phyloP scores from a whole-genome alignment of 1,140 invertebrate genomes.

The Brachionus paranguensis region DNA sequence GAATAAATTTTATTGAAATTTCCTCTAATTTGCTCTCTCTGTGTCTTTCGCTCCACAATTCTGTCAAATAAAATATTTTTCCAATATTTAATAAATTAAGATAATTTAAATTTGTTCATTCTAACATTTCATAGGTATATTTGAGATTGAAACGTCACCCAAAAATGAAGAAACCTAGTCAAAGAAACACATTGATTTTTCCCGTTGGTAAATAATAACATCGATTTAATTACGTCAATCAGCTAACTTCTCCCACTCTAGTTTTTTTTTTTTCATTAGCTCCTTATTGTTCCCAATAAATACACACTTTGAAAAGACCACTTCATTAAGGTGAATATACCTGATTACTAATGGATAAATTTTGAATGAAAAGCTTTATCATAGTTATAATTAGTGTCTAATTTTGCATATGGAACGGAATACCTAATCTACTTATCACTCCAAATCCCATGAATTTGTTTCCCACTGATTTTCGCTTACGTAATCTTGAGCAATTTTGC shows the following conservation, averaged over 20 bases:
- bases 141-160: background rate
- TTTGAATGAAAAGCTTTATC: background rate
- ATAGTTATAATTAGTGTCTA: background rate
- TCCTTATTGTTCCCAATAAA: background rate
- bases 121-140: background rate
- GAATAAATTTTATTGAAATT: slow-evolving; percentile 21
- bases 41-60: background rate
- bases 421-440: background rate
- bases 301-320: background rate
- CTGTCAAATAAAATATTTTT: background rate
- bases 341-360: background rate
- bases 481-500: background rate
- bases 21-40: background rate
- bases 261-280: background rate
- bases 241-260: background rate
- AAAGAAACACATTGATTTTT: background rate
- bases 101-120: slow-evolving; percentile 6
- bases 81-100: slow-evolving; percentile 33
- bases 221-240: background rate
- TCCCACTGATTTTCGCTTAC: background rate
- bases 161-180: background rate
- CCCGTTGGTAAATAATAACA: background rate
- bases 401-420: background rate
- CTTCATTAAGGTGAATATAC: background rate
- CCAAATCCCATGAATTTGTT: background rate